Evolutionary conservation across 1,140 invertebrate genomes (phyloP).

Genomic region (Colletes latitarsis): DNA sequence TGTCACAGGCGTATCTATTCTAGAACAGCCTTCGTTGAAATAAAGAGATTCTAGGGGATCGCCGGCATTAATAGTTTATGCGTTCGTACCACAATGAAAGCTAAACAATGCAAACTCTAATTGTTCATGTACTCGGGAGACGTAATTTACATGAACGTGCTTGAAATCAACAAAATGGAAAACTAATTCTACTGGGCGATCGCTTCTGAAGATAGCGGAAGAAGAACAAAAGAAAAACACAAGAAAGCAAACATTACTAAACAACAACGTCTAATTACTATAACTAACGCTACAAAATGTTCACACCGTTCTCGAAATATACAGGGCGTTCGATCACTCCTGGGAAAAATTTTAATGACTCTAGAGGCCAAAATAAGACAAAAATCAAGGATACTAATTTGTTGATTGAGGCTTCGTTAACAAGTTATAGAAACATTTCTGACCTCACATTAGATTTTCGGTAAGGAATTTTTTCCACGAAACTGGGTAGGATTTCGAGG

Average conservation of each 20-base stretch:
- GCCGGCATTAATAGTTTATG: constrained; percentile 17
- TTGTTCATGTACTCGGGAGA: constrained; percentile 41
- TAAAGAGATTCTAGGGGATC: not conserved
- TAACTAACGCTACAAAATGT: too few relatives aligned
- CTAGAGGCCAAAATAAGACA: too few relatives aligned
- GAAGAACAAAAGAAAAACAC: not conserved
- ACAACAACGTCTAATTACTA: not conserved
- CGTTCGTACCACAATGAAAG: not conserved
- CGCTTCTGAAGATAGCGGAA: not conserved
- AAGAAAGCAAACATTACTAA: not conserved
- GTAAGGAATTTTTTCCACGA: too few relatives aligned
- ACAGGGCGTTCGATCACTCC: too few relatives aligned
- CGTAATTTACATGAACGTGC: constrained; percentile 47
- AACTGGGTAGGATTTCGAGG: too few relatives aligned
- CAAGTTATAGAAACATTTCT: too few relatives aligned
- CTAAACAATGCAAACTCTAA: not conserved
- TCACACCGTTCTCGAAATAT: too few relatives aligned
- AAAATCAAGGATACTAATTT: too few relatives aligned
- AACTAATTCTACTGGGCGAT: not conserved
- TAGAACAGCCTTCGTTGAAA: not conserved
- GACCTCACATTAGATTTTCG: too few relatives aligned
- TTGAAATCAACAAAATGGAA: not conserved
- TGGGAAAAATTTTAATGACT: too few relatives aligned
- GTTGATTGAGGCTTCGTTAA: too few relatives aligned
- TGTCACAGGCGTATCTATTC: not conserved